Conservation (phyloP, 2,113 vertebrate genomes). For the Dasyornis broadbenti region DNA sequence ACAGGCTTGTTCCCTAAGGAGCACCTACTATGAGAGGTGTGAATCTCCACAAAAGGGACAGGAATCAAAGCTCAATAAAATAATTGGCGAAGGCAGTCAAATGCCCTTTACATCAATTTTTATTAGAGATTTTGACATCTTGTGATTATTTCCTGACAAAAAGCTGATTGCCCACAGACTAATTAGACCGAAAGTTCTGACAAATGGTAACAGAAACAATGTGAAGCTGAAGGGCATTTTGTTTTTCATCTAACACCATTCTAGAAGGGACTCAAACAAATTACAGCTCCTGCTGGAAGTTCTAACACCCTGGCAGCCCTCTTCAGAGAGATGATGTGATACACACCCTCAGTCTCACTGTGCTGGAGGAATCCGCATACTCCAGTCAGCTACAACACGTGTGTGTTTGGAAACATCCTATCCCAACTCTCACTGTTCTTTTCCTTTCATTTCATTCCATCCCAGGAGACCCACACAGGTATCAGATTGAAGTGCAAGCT, state of each 20-base stretch:
- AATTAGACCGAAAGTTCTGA: not conserved
- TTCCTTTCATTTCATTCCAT: not conserved
- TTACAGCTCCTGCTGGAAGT: not conserved
- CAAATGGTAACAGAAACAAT: not conserved
- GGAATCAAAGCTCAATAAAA: not conserved
- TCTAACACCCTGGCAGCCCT: not conserved
- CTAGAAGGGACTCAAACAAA: not conserved
- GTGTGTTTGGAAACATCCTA: rapidly evolving
- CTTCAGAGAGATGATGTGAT: not conserved
- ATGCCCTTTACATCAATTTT: not conserved
- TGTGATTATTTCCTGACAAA: not conserved
- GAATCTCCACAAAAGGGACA: not conserved
- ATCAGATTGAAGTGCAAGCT: not conserved
- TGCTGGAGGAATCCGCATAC: not conserved
- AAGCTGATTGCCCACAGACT: not conserved
- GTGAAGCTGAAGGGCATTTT: not conserved
- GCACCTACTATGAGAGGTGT: not conserved
- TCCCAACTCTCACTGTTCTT: rapidly evolving
- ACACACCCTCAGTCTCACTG: not conserved
- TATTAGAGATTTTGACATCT: not conserved
- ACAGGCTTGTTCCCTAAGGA: not conserved
- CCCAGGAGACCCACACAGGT: not conserved
- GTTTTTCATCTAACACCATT: not conserved
- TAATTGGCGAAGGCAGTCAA: not conserved
- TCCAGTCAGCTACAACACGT: not conserved